Evolutionary conservation across 2,113 vertebrate species (phyloP), one percentile per base, ranked within the genome.

Genomic region (Channa argus): DNA sequence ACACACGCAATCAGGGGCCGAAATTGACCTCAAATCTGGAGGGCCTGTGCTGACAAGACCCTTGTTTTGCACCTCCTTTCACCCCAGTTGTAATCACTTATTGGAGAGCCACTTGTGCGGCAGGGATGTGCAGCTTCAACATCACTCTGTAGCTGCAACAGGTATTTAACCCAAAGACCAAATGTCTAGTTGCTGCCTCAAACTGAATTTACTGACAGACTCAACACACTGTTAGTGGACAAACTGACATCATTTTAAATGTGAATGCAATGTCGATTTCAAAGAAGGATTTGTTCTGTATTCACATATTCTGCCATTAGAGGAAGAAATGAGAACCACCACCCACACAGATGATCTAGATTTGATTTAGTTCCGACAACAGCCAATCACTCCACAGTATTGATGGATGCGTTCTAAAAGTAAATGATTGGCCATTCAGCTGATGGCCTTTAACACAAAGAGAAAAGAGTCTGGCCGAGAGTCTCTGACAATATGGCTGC

Each of bases 21-120:
- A 93, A 93, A 94, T 93, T 92, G 92, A 93, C 92, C 91, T 93
- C 89, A 93, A 88, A 91, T 86, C 88, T 91, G 88, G 87, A 94
- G 94, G 79, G 86, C 74, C 86, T 77, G 87, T 43, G 66, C 83
- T 89, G 92, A 93, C 91, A 89, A 92, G 90, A 76, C 88, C 82
- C 91, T 92, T 82, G 86, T 93, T 90, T 88, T 86, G 68, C 69
- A 74, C 71, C 74, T 56, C 72, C 83, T 68, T 53, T 63, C 56
- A 61, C 5, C 63, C 62, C 80, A 83, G 76, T 91, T 89, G 89
- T 93, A 95, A 95, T 95, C 94, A 94, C 90, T 92, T 90, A 89
- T 91, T 83, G 86, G 80, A 82, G 79, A 79, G 71, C 69, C 92
- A 88, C 91, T 93, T 85, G 73, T 88, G 84, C 52, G 39, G 82